Conservation (phyloP, 2,113 vertebrate genomes). For the Aepyceros melampus region DNA sequence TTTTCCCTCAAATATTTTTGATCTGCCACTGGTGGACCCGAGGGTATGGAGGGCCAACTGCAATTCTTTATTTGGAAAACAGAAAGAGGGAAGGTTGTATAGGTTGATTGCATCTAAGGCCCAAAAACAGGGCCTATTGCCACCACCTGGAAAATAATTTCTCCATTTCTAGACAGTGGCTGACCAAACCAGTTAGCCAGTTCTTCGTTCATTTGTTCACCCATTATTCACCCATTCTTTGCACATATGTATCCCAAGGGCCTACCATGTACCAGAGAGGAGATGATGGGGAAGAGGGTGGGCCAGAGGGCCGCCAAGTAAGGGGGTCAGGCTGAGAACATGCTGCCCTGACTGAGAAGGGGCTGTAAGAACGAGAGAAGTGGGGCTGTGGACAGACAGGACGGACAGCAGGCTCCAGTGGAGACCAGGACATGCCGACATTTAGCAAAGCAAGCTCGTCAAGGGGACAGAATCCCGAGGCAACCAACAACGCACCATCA, state of each 20-base stretch:
- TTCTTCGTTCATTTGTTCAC: neutral
- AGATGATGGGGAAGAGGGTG: neutral
- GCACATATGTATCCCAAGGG: neutral
- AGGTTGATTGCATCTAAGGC: neutral
- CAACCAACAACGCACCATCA: accelerated
- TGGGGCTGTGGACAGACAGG: neutral
- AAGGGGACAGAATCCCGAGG: neutral
- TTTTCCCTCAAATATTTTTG: neutral
- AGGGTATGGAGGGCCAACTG: neutral
- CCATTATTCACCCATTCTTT: neutral
- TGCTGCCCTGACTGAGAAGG: too few species aligned
- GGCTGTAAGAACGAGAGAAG: neutral
- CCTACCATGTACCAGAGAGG: neutral
- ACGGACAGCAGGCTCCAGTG: neutral
- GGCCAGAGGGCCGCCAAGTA: accelerated
- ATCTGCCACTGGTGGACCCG: neutral
- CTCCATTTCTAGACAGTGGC: neutral
- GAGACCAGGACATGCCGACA: neutral
- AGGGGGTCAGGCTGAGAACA: neutral
- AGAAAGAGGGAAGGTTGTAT: neutral
- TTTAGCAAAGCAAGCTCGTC: neutral
- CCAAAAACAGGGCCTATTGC: neutral
- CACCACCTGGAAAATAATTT: neutral
- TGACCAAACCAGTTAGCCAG: neutral
- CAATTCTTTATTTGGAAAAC: neutral